Evolutionary conservation across 2,888 invertebrate genomes (phyloP), one percentile per base, ranked within the genome.

Genomic region (Agrypnus murinus): DNA sequence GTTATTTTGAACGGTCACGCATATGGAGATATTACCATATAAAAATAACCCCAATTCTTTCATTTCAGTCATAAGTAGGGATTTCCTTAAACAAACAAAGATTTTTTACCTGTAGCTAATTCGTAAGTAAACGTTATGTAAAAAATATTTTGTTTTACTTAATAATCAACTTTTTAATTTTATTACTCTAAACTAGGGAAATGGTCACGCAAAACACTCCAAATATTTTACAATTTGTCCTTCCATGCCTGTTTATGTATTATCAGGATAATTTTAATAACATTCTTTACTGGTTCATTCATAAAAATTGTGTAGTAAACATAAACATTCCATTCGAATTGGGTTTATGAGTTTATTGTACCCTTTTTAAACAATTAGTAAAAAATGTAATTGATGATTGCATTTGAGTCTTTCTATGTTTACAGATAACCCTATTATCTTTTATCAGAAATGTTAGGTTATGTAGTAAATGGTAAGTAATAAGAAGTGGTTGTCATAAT

Each of bases 1-100:
- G 34, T 36, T 55, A 36, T 55, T 55, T 15, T 34, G 55, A 55
- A 55, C 55, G 32, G 55, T 55, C 55, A 55, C 55, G 55, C 55
- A 55, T 55, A 15, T 36, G 36, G 15, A 36, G n/a, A 10, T 36
- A 55, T 55, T 36, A 36, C 6, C 36, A 55, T 34, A 55, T 17
- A 36, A 55, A 55, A 55, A 55, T 50, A 31, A 31, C 12, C 8
- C 19, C 31, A 25, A 19, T 12, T 31, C 31, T n/a, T 2, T 1
- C 25, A 50, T 19, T 31, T n/a, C 10, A 8, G 50, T 25, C n/a
- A n/a, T n/a, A n/a, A 50, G 31, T n/a, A 12, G 31, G n/a, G 25
- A 17, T n/a, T 25, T 31, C 0, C 31, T 12, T 14, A 43, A 10
- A 43, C 40, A 2, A 14, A 43, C 12, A 17, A 15, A 45, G 8